Base-by-base conservation (phyloP, 2,888 invertebrate genomes). In the Myopa testacea region DNA sequence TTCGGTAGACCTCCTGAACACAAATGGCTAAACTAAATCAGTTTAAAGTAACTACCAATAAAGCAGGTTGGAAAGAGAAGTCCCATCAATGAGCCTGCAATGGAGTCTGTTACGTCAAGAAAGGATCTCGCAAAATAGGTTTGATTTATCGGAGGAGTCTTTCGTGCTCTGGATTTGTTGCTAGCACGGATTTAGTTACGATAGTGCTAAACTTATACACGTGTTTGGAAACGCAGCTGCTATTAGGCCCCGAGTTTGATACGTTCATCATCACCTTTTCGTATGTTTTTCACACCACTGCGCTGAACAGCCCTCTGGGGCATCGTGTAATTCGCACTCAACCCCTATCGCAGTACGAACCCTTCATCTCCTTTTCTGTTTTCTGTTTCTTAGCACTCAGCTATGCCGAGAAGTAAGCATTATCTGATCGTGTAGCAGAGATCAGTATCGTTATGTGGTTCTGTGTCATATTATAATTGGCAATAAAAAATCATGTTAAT, bases 401-500 rank as follows among this genome's bases (percentile, higher is more conserved):
- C 14, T 14, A 26, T 14, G 8, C 50, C 50, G 50, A 50, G 50
- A 8, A 14, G 26, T 4, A 52, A 52, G 14, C 19, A 50, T 58
- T 60, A 75, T 75, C 75, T 75, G 67, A 65, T 73, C 62, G 58
- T 40, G 67, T 62, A 50, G 40, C 60, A 60, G 10, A 40, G 58
- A 74, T 74, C 74, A 50, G 65, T 37, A 74, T 74, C 65, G 26
- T 74, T 52, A 34, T n/a, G 26, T 52, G 58, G 38, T 74, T 76
- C 76, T 73, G 68, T 78, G 76, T 80, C 75, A 77, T 45, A 78
- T 65, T 84, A 85, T 87, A 86, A 87, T 86, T 87, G 87, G 85
- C 86, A 81, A 87, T 86, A 87, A 86, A 86, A 85, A 87, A 85
- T 85, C 86, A 86, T 87, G 87, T 87, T 86, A 86, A 87, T 85